phyloP scores from a whole-genome alignment of 2,888 invertebrate genomes.

The Drosophila ezoana region DNA sequence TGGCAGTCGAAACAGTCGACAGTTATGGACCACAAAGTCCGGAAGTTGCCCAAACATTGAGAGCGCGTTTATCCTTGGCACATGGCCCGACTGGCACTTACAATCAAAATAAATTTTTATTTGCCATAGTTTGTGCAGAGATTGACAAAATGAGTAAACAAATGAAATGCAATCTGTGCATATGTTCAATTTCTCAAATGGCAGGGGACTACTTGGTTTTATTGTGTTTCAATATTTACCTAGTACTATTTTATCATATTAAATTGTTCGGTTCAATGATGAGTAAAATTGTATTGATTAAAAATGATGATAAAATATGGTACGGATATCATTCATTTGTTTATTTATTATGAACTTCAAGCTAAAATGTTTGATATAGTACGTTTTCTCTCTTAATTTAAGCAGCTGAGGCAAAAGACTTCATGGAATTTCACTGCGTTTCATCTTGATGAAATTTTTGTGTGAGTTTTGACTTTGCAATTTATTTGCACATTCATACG shows the following conservation, averaged over 20 bases:
- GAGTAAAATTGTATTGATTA: neutral
- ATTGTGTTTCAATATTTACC: neutral
- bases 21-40: slow-evolving; percentile 67
- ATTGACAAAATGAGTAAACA: slow-evolving; percentile 47
- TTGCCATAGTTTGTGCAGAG: slow-evolving; percentile 34
- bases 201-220: neutral
- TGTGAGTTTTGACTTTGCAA: slow-evolving; percentile 47
- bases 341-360: neutral
- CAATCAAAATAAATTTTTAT: slow-evolving; percentile 75
- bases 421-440: slow-evolving; percentile 26
- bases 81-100: slow-evolving; percentile 40
- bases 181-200: slow-evolving; percentile 22
- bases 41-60: slow-evolving; percentile 20
- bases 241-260: neutral
- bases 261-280: neutral
- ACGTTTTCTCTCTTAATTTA: slow-evolving; percentile 8
- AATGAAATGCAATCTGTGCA: slow-evolving; percentile 33
- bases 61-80: slow-evolving; percentile 42
- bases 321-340: neutral
- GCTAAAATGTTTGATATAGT: neutral
- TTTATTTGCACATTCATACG: slow-evolving; percentile 51
- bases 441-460: slow-evolving; percentile 61
- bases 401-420: slow-evolving; percentile 6
- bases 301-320: neutral
- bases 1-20: slow-evolving; percentile 42